Conservation (phyloP, 2,888 invertebrate species). For the Luffia ferchaultella region DNA sequence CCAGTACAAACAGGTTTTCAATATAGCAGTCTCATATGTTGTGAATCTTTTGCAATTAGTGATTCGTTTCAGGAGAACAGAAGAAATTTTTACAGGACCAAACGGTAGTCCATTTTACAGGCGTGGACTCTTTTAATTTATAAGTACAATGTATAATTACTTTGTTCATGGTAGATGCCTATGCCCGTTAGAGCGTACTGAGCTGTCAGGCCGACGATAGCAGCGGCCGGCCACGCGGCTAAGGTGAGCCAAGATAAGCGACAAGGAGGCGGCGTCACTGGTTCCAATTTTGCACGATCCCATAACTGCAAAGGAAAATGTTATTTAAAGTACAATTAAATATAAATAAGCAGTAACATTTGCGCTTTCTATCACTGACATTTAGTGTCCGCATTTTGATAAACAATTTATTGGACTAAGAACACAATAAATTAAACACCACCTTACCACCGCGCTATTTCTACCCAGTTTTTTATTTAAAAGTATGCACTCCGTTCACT, state of each 20-base stretch:
- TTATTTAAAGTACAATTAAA: not conserved
- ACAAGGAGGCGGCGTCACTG: constrained; percentile 67
- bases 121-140: no score
- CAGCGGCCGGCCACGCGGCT: constrained; percentile 76
- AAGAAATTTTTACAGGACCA: no score
- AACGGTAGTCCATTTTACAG: no score
- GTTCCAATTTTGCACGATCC: constrained; percentile 70
- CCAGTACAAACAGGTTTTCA: no score
- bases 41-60: no score
- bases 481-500: not conserved
- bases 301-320: constrained; percentile 43
- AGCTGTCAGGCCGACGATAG: constrained; percentile 71
- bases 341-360: not conserved
- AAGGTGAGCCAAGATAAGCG: constrained; percentile 79
- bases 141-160: no score
- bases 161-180: constrained; percentile 70
- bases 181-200: constrained; percentile 76
- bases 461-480: not conserved
- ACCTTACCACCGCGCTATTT: not conserved
- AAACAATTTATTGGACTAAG: not conserved
- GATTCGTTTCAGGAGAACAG: no score
- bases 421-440: not conserved
- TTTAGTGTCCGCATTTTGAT: not conserved
- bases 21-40: no score
- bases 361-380: not conserved